Percentiles rank a stretch among this genome's conserved stretches.
Evolutionary conservation across 2,888 invertebrate genomes (phyloP).

Genomic region (Lordiphosa fenestrarum): DNA sequence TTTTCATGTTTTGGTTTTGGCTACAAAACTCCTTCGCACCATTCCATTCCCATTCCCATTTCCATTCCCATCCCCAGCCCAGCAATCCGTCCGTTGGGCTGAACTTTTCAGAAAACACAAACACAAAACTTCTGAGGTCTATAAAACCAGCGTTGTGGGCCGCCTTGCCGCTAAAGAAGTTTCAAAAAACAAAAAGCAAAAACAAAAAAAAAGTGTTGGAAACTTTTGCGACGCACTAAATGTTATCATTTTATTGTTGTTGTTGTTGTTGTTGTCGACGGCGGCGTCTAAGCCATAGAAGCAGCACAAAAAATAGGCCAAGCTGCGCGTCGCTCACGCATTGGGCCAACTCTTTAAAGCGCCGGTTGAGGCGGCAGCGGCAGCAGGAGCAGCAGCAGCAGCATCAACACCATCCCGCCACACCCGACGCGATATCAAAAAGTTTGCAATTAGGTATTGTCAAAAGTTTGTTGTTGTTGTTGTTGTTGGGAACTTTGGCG

Average conservation of each 20-base stretch:
- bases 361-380: not conserved
- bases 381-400: slow-evolving; percentile 9
- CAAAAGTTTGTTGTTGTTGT: slow-evolving; percentile 59
- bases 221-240: slow-evolving; percentile 72
- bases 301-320: slow-evolving; percentile 53
- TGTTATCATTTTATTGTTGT: slow-evolving; percentile 52
- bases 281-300: slow-evolving; percentile 46
- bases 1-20: slow-evolving; percentile 28
- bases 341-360: slow-evolving; percentile 34
- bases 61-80: not conserved
- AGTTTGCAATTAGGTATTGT: slow-evolving; percentile 73
- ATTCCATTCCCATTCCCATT: no score
- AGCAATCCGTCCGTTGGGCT: slow-evolving; percentile 10
- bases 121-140: slow-evolving; percentile 65
- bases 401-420: slow-evolving; percentile 16
- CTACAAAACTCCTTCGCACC: slow-evolving; percentile 1
- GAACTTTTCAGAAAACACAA: slow-evolving; percentile 60
- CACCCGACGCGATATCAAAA: slow-evolving; percentile 49
- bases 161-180: slow-evolving; percentile 44
- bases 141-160: slow-evolving; percentile 44
- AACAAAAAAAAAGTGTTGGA: slow-evolving; percentile 32
- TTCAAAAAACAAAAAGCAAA: slow-evolving; percentile 35
- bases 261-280: slow-evolving; percentile 40
- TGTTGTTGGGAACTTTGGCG: slow-evolving; percentile 64
- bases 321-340: slow-evolving; percentile 27